Conservation (phyloP, 2,113 vertebrate genomes). For the Rhinolophus sinicus region DNA sequence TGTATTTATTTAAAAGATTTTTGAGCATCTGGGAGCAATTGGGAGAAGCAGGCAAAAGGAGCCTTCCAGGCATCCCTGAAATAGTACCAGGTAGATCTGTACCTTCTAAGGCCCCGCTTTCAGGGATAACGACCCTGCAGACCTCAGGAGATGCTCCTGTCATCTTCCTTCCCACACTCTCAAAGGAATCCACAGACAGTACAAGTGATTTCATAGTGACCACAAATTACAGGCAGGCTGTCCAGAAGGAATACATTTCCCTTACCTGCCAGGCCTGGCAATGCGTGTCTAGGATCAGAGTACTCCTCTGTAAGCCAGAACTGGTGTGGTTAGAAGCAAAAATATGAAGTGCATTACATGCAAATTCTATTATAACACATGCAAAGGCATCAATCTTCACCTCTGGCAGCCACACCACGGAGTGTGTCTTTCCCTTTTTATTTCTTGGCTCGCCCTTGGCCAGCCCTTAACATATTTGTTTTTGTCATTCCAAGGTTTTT, state of each 20-base stretch:
- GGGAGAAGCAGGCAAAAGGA: background rate
- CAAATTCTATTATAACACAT: constrained; percentile 38
- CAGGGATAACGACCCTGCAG: background rate
- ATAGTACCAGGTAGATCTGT: background rate
- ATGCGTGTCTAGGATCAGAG: rapidly evolving
- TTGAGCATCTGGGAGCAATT: constrained; percentile 48
- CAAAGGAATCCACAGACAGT: background rate
- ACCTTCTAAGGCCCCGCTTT: background rate
- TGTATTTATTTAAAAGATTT: constrained; percentile 22
- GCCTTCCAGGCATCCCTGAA: constrained; percentile 33
- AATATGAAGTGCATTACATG: background rate
- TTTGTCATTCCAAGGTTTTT: constrained; percentile 62
- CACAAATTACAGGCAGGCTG: background rate
- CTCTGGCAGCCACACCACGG: constrained; percentile 42
- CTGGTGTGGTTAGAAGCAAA: constrained; percentile 58
- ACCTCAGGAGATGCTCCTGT: background rate
- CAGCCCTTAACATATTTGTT: constrained; percentile 43
- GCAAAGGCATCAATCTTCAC: constrained; percentile 59
- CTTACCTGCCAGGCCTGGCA: background rate
- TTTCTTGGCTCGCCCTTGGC: constrained; percentile 69
- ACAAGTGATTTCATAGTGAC: background rate
- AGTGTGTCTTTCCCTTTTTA: constrained; percentile 49
- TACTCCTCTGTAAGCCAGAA: background rate
- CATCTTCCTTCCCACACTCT: background rate
- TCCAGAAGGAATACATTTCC: background rate